Base-by-base conservation (phyloP, 2,797 vertebrate species). In the Esox lucius region DNA sequence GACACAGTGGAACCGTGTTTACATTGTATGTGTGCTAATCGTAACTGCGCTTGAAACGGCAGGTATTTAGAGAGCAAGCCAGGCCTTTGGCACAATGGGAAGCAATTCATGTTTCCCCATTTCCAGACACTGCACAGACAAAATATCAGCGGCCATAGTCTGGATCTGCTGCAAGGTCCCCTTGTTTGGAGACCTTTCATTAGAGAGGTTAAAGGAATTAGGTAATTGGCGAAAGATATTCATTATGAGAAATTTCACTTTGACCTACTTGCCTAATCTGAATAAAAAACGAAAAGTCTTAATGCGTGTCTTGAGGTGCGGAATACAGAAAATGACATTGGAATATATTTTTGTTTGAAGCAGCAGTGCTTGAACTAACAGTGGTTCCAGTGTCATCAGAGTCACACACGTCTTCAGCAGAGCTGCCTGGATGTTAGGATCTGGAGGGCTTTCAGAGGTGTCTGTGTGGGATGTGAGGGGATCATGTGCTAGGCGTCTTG, bases 391-490 rank as follows among this genome's bases (percentile, higher is more conserved):
- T 31, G 5, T 66, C 64, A 66, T 66, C 64, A 33, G 64, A 31
- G 16, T 7, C 17, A 6, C 26, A 66, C 64, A 35, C 31, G 15
- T 66, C 28, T 7, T 31, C 26, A 31, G 28, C 15, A 31, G 31
- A 35, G 26, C 64, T 33, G 64, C 28, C 26, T 31, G 15, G 64
- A 31, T 35, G 64, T 19, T 12, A 35, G 7, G 64, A 66, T 66
- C 64, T 49, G 31, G 16, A 19, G 31, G 31, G 31, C 31, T 31
- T 28, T 66, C 24, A 26, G 61, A 24, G 24, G 62, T 65, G 62
- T 65, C 24, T 65, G 33, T 19, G 65, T 35, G 65, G 6, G 65
- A 15, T 31, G 6, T 61, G 73, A 53, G 72, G 49, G 67, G 71
- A 35, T 19, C 5, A 39, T 66, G 42, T 70, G 42, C 49, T 71